Evolutionary conservation across 2,888 invertebrate genomes (phyloP).

Genomic region (Diogma glabrata): DNA sequence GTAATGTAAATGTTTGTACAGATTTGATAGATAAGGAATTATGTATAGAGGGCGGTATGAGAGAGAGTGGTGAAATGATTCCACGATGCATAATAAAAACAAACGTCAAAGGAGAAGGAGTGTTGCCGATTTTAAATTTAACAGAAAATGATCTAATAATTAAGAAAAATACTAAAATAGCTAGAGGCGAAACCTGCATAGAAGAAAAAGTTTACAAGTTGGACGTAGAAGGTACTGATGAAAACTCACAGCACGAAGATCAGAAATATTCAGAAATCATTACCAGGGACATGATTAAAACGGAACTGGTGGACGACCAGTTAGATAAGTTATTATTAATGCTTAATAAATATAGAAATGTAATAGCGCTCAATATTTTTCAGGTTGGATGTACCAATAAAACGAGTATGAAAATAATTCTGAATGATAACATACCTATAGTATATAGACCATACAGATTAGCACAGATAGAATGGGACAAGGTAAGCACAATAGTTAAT

Average conservation of each 20-base stretch:
- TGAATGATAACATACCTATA: not conserved
- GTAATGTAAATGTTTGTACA: not conserved
- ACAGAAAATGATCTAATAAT: not conserved
- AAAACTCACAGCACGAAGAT: not conserved
- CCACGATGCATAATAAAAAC: not conserved
- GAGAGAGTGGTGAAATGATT: conserved; percentile 1
- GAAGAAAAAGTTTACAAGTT: not conserved
- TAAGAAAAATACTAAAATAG: not conserved
- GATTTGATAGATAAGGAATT: not conserved
- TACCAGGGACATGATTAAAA: not conserved
- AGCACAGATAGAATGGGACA: not conserved
- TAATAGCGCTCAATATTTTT: not conserved
- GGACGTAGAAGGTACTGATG: not conserved
- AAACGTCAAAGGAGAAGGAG: not conserved
- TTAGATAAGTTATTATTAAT: not conserved
- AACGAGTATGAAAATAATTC: not conserved
- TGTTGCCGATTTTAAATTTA: not conserved
- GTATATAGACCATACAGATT: not conserved
- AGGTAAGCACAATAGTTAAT: not conserved
- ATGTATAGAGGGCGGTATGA: not conserved
- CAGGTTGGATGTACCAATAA: conserved; percentile 1
- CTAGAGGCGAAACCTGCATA: not conserved
- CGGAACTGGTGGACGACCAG: not conserved
- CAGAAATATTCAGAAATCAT: not conserved
- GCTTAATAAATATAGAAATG: not conserved